These are phyloP conservation scores for Meandrusa payeni DNA, from an alignment of 2,888 invertebrate genomes.

Conservation along the genomic window DNA sequence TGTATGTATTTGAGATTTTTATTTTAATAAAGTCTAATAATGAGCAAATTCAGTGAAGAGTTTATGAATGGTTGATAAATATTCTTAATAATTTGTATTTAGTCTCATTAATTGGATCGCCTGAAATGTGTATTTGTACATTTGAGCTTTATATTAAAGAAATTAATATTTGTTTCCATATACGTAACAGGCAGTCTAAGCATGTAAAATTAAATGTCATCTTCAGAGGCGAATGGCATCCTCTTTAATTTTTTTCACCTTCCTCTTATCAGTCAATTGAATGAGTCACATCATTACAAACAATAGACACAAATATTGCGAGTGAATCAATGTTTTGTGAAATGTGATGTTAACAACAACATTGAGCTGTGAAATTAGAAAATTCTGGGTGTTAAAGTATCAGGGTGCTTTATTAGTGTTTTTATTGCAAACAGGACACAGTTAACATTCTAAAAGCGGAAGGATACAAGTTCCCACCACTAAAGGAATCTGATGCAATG, in stretches of 20 bases:
- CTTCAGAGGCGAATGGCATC: constrained; percentile 2
- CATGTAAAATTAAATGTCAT: too few relatives aligned
- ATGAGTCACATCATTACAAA: constrained; percentile 25
- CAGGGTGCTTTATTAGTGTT: not conserved
- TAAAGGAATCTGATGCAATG: constrained; percentile 99
- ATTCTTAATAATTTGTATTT: too few relatives aligned
- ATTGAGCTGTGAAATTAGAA: constrained; percentile 1
- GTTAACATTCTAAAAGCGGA: constrained; percentile 96
- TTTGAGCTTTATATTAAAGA: too few relatives aligned
- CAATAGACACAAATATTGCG: constrained; percentile 8
- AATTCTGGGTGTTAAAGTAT: not conserved
- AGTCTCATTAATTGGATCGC: too few relatives aligned
- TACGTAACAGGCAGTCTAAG: too few relatives aligned
- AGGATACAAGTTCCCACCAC: constrained; percentile 93
- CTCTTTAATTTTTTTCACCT: constrained; percentile 15
- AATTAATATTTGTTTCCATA: too few relatives aligned
- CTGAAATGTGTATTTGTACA: too few relatives aligned
- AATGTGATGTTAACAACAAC: constrained; percentile 7
- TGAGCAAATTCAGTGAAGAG: too few relatives aligned
- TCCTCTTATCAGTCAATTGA: constrained; percentile 25
- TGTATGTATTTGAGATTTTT: too few relatives aligned
- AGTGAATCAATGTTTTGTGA: constrained; percentile 4
- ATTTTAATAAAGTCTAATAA: too few relatives aligned
- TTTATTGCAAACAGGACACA: constrained; percentile 85
- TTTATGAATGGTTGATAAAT: too few relatives aligned